These are phyloP conservation scores for Sebastolobus altivelis DNA, from an alignment of 2,797 vertebrate genomes.

Conservation along the genomic window DNA sequence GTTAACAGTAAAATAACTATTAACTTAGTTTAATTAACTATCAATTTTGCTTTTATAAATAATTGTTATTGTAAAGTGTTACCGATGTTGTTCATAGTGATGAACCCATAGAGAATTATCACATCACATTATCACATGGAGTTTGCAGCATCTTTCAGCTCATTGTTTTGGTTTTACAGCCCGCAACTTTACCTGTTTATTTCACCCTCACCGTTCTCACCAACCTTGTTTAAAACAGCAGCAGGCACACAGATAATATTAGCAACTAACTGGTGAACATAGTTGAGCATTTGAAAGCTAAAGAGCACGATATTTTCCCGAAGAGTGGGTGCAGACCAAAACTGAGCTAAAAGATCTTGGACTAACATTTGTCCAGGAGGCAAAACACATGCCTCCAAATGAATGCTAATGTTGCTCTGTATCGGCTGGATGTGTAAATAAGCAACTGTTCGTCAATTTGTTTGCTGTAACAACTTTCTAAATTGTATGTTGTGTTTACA, in stretches of 20 bases:
- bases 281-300: not conserved
- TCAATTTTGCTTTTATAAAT: too few relatives aligned
- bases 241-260: not conserved
- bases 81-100: not conserved
- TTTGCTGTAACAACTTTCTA: too few relatives aligned
- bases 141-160: too few relatives aligned
- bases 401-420: too few relatives aligned
- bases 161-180: too few relatives aligned
- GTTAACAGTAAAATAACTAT: too few relatives aligned
- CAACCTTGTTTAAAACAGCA: not conserved
- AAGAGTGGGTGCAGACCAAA: not conserved
- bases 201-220: not conserved
- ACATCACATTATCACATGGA: not conserved
- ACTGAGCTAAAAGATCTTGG: not conserved
- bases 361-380: not conserved
- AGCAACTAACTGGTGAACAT: not conserved
- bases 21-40: too few relatives aligned
- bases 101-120: too few relatives aligned
- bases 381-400: too few relatives aligned
- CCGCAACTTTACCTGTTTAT: not conserved
- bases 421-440: too few relatives aligned
- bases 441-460: too few relatives aligned
- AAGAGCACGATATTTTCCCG: not conserved
- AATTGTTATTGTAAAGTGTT: not conserved
- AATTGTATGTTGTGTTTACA: not conserved